These are phyloP conservation scores for Chydorus sphaericus DNA, from an alignment of 2,888 invertebrate species.

Conservation along the genomic window DNA sequence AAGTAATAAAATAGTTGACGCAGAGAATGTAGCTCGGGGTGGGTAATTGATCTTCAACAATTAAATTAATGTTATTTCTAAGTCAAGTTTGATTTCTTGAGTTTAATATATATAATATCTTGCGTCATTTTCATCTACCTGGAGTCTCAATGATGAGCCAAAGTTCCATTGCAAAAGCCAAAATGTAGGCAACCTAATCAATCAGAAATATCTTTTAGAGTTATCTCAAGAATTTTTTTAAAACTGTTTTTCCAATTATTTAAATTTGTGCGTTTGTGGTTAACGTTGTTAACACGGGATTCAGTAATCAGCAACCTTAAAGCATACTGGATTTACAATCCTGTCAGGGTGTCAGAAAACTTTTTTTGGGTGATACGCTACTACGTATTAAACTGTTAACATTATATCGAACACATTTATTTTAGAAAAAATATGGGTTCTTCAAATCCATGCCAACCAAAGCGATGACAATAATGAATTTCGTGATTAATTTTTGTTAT, in stretches of 20 bases:
- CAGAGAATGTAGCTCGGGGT: conserved; percentile 36
- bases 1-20: conserved; percentile 36
- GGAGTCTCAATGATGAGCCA: conserved; percentile 36
- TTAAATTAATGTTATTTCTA: background rate
- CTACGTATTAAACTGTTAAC: no score
- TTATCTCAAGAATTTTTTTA: background rate
- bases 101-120: background rate
- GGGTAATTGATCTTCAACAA: conserved; percentile 29
- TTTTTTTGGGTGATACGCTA: no score
- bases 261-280: background rate
- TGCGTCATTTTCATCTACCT: conserved; percentile 20
- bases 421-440: no score
- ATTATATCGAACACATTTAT: no score
- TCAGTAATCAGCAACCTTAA: no score
- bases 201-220: background rate
- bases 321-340: no score
- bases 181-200: conserved; percentile 35
- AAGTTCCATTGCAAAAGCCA: conserved; percentile 37
- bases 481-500: no score
- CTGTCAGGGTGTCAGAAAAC: background rate
- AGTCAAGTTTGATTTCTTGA: background rate
- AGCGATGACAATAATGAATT: no score
- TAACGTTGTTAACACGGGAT: background rate
- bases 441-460: no score
- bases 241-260: background rate